Evolutionary conservation across 1,140 invertebrate species (phyloP).

Genomic region (Musca domestica): DNA sequence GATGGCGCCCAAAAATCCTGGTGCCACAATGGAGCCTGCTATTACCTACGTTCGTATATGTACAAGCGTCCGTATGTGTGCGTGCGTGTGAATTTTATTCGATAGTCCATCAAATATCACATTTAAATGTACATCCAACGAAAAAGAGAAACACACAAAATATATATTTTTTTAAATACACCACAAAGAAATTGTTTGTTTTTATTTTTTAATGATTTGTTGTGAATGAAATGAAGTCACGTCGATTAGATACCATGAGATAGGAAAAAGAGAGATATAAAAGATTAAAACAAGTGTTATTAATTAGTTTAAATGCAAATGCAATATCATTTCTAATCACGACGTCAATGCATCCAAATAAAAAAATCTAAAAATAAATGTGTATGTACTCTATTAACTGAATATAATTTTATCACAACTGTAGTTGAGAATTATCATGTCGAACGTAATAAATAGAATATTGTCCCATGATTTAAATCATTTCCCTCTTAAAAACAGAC

Average conservation of each 20-base stretch:
- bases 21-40: constrained; percentile 50
- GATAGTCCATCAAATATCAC: neutral
- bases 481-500: no score
- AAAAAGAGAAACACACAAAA: no score
- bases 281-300: constrained; percentile 1
- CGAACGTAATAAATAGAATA: no score
- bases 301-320: neutral
- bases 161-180: no score
- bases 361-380: neutral
- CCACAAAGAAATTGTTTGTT: no score
- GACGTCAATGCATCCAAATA: neutral
- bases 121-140: no score
- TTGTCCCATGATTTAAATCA: no score
- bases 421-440: no score
- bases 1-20: constrained; percentile 47
- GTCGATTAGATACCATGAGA: neutral
- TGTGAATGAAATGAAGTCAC: neutral
- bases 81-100: neutral
- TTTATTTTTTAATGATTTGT: no score
- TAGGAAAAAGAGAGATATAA: constrained; percentile 14
- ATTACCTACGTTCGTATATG: constrained; percentile 39
- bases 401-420: no score
- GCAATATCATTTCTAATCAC: neutral
- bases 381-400: constrained; percentile 17
- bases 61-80: constrained; percentile 3